These are phyloP conservation scores for Caloenas nicobarica DNA, from an alignment of 2,113 vertebrate genomes.

Conservation along the genomic window DNA sequence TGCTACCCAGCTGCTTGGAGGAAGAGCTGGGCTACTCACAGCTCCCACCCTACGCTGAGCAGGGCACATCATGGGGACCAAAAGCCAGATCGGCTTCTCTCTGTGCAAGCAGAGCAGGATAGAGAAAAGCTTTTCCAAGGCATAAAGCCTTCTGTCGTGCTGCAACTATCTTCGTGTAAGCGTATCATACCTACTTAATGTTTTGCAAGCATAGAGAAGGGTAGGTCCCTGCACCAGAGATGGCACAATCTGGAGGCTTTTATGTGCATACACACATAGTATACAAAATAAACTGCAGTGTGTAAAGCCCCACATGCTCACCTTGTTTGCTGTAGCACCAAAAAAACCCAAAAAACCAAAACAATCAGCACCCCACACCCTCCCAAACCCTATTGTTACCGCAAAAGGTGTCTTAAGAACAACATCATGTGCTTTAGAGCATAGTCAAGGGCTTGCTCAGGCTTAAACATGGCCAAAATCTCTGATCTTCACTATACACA, in stretches of 20 bases:
- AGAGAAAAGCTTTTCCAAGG: neutral
- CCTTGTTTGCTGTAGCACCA: neutral
- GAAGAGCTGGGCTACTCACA: neutral
- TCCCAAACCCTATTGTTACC: neutral
- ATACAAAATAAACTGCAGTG: neutral
- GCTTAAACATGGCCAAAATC: neutral
- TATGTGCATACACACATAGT: accelerated
- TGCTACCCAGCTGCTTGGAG: neutral
- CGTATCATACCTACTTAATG: accelerated
- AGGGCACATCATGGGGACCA: neutral
- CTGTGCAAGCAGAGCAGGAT: neutral
- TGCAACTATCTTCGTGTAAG: neutral
- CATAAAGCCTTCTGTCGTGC: neutral
- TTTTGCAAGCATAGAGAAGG: neutral
- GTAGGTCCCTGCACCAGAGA: neutral
- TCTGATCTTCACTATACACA: neutral
- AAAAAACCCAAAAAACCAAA: too few species aligned
- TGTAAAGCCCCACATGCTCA: neutral
- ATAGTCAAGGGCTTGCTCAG: neutral
- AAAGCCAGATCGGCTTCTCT: neutral
- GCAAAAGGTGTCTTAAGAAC: neutral
- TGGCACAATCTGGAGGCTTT: neutral
- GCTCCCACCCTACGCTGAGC: neutral
- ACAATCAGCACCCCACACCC: too few species aligned
- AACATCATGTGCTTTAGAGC: neutral